Conservation (phyloP, 2,797 vertebrate genomes). For the Oceanodroma leucorhoa region DNA sequence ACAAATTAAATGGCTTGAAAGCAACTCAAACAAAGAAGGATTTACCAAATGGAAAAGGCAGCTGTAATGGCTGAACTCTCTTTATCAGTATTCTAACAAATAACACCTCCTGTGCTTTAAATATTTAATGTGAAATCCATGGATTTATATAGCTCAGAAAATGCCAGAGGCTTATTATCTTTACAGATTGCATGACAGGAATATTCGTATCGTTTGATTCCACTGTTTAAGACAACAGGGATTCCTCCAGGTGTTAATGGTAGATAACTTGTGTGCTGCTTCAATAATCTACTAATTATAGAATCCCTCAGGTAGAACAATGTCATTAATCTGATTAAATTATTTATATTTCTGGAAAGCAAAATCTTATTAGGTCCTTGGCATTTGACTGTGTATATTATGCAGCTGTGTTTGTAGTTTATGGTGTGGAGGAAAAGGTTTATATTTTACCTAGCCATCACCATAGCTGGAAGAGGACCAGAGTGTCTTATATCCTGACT, state of each 20-base stretch:
- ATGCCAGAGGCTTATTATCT: slow-evolving; percentile 87
- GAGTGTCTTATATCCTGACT: background rate
- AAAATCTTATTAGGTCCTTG: slow-evolving; percentile 72
- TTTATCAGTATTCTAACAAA: slow-evolving; percentile 84
- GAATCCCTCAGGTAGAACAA: slow-evolving; percentile 78
- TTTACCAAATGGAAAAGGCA: slow-evolving; percentile 58
- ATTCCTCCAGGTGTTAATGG: slow-evolving; percentile 80
- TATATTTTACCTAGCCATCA: background rate
- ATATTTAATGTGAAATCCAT: slow-evolving; percentile 87
- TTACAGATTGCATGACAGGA: slow-evolving; percentile 85
- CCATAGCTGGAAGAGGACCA: background rate
- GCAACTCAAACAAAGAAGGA: slow-evolving; percentile 49
- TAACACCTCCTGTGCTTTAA: slow-evolving; percentile 88
- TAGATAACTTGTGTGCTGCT: slow-evolving; percentile 76
- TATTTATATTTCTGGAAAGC: slow-evolving; percentile 77
- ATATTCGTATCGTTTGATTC: slow-evolving; percentile 83
- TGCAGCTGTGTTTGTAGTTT: background rate
- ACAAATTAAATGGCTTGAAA: slow-evolving; percentile 50
- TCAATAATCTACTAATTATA: slow-evolving; percentile 80
- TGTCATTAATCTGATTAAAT: slow-evolving; percentile 82
- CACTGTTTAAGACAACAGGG: slow-evolving; percentile 75
- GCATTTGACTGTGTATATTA: slow-evolving; percentile 57
- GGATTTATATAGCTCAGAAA: slow-evolving; percentile 91
- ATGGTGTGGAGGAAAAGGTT: background rate
- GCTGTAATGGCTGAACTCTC: slow-evolving; percentile 65